Conservation (phyloP, 1,140 invertebrate genomes). For the Magallana angulata region DNA sequence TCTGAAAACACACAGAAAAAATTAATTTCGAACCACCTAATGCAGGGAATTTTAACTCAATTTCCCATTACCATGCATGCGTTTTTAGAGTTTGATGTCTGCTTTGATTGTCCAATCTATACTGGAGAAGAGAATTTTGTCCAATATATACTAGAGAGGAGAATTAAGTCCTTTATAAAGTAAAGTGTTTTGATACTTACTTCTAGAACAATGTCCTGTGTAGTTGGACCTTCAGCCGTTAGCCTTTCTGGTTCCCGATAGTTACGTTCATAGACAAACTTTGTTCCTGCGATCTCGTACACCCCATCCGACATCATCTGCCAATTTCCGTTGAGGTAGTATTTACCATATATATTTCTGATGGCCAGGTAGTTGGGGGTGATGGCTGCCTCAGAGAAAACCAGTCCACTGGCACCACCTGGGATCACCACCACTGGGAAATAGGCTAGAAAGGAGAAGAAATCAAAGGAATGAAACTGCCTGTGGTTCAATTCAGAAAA, state of each 20-base stretch:
- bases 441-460: constrained; percentile 60
- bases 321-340: constrained; percentile 71
- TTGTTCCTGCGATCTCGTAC: constrained; percentile 62
- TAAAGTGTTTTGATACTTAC: constrained; percentile 69
- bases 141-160: too few relatives aligned
- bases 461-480: too few relatives aligned
- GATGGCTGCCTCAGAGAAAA: constrained; percentile 52
- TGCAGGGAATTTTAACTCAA: too few relatives aligned
- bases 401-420: constrained; percentile 57
- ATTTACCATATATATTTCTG: constrained; percentile 67
- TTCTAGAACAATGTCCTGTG: constrained; percentile 82
- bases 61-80: too few relatives aligned
- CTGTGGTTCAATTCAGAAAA: too few relatives aligned
- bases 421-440: constrained; percentile 63
- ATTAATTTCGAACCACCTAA: too few relatives aligned
- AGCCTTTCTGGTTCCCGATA: constrained; percentile 79
- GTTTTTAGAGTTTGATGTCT: too few relatives aligned
- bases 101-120: too few relatives aligned
- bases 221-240: constrained; percentile 81
- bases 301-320: constrained; percentile 65
- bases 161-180: too few relatives aligned
- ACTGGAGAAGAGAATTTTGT: too few relatives aligned
- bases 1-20: constrained; percentile 47
- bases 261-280: constrained; percentile 80
- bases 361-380: constrained; percentile 64